phyloP scores from a whole-genome alignment of 2,797 vertebrate species.

The Crax fasciolata region DNA sequence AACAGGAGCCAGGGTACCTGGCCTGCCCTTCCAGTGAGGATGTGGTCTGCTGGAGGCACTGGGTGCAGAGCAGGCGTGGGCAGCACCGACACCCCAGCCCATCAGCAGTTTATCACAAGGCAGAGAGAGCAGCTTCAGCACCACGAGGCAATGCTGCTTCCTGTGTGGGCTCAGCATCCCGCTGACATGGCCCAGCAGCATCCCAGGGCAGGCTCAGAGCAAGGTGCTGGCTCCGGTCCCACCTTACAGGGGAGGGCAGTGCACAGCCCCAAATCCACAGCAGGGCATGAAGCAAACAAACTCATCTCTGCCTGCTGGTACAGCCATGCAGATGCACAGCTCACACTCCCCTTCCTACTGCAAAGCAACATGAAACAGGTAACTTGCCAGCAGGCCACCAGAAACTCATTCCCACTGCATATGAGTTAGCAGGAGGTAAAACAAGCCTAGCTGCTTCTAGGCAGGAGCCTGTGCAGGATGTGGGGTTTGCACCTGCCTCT shows the following conservation, averaged over 20 bases:
- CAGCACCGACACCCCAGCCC: background rate
- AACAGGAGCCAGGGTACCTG: background rate
- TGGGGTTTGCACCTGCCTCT: background rate
- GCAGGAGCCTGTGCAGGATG: background rate
- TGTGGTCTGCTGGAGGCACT: background rate
- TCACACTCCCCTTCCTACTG: background rate
- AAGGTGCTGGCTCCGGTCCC: accelerated
- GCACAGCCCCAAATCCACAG: background rate
- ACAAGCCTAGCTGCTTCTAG: background rate
- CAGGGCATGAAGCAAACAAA: background rate
- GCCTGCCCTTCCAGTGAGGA: accelerated
- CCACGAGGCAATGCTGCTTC: accelerated
- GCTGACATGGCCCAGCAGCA: background rate
- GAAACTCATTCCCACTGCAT: background rate
- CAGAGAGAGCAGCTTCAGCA: background rate
- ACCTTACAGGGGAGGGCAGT: accelerated
- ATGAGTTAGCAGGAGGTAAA: no score
- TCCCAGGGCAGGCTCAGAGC: background rate
- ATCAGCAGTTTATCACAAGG: accelerated
- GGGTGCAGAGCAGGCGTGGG: accelerated
- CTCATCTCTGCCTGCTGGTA: background rate
- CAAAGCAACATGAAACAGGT: no score
- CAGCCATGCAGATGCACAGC: background rate
- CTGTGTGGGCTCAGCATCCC: background rate
- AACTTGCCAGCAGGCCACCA: background rate